These are phyloP conservation scores for Melanaphis sacchari DNA, from an alignment of 1,140 invertebrate species.

Conservation along the genomic window DNA sequence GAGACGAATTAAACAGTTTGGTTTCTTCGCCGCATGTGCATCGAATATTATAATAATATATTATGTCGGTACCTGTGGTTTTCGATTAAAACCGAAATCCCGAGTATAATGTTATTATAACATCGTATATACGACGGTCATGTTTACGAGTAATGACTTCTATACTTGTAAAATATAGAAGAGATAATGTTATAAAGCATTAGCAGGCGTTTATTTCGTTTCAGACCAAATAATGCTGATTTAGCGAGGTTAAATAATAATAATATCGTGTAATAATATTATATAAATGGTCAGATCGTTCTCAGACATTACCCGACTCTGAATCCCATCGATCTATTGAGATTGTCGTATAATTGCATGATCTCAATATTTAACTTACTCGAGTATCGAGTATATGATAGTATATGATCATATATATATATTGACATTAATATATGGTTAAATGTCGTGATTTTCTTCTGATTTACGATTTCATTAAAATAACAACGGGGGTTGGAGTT, in stretches of 20 bases:
- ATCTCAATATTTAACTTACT: neutral
- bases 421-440: too few species aligned
- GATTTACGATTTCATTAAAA: neutral
- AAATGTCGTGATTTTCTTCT: neutral
- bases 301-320: neutral
- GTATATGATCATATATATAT: too few species aligned
- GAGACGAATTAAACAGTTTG: slow-evolving; percentile 1
- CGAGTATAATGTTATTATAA: neutral
- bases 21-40: neutral
- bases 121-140: neutral
- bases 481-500: neutral
- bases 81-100: slow-evolving; percentile 8
- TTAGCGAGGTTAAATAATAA: neutral
- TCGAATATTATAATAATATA: neutral
- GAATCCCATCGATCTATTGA: neutral
- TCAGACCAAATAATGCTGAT: neutral
- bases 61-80: neutral
- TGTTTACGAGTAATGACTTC: too few species aligned
- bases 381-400: neutral
- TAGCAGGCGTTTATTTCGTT: neutral
- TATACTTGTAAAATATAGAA: neutral
- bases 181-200: neutral
- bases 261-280: neutral
- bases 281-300: neutral
- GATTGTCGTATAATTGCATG: neutral